A percentile compares a stretch with the other conserved stretches of the same genome.
Conservation (phyloP, 2,888 invertebrate species). For the Epirrita christyi region DNA sequence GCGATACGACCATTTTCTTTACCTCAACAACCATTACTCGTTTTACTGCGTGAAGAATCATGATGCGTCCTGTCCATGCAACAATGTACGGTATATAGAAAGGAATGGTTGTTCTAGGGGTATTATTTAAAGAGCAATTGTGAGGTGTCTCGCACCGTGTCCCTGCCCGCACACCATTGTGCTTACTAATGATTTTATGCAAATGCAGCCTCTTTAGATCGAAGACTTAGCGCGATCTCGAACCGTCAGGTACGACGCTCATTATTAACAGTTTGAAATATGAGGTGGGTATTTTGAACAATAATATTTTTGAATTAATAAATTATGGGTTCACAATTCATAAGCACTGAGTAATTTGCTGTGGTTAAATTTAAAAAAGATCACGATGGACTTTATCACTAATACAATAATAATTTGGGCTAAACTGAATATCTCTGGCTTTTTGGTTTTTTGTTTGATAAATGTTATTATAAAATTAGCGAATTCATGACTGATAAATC, state of each 20-base stretch:
- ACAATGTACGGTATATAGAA: slow-evolving; percentile 48
- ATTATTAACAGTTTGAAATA: slow-evolving; percentile 84
- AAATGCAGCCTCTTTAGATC: slow-evolving; percentile 85
- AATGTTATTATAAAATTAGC: too few species aligned
- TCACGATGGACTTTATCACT: too few species aligned
- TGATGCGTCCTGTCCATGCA: neutral
- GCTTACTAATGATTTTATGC: slow-evolving; percentile 85
- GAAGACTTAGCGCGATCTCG: slow-evolving; percentile 84
- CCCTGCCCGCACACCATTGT: slow-evolving; percentile 83
- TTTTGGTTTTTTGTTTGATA: too few species aligned
- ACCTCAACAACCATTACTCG: slow-evolving; percentile 51
- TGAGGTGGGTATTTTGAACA: slow-evolving; percentile 77
- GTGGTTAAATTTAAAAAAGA: too few species aligned
- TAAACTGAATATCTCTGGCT: too few species aligned
- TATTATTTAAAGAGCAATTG: slow-evolving; percentile 67
- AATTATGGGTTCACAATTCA: neutral
- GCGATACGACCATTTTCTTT: slow-evolving; percentile 43
- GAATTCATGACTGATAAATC: too few species aligned
- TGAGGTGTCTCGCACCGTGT: slow-evolving; percentile 78
- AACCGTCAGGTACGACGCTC: slow-evolving; percentile 83
- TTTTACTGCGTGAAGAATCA: neutral
- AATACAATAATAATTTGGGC: too few species aligned
- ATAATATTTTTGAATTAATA: slow-evolving; percentile 39
- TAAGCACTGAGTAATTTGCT: too few species aligned
- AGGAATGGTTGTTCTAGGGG: slow-evolving; percentile 42